phyloP scores from a whole-genome alignment of 2,113 vertebrate species.

The Stegastes partitus region DNA sequence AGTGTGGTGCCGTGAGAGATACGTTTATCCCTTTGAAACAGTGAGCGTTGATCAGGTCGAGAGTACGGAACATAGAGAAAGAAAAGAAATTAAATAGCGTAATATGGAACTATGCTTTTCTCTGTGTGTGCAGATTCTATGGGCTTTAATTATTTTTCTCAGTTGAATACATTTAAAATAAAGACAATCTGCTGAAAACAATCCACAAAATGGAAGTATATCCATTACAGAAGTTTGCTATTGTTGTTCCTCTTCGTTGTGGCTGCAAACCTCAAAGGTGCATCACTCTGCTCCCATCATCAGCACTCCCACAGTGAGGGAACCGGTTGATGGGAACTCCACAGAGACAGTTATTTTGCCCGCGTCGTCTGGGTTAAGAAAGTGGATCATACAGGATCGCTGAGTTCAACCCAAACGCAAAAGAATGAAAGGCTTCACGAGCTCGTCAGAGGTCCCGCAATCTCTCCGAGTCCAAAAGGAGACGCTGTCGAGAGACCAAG shows the following conservation, averaged over 20 bases:
- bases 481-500: constrained; percentile 20
- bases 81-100: constrained; percentile 58
- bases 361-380: constrained; percentile 25
- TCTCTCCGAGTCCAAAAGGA: constrained; percentile 29
- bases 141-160: constrained; percentile 60
- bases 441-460: constrained; percentile 20
- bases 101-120: constrained; percentile 41
- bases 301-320: constrained; percentile 14
- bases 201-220: constrained; percentile 45
- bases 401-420: constrained; percentile 44
- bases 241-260: constrained; percentile 44
- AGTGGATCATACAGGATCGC: constrained; percentile 44
- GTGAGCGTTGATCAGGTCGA: constrained; percentile 50
- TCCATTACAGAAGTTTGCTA: constrained; percentile 28
- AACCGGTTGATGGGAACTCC: constrained; percentile 33
- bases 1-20: constrained; percentile 34
- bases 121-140: constrained; percentile 67
- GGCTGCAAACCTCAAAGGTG: constrained; percentile 10
- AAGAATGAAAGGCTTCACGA: constrained; percentile 3
- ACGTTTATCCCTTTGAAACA: constrained; percentile 51
- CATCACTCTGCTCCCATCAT: constrained; percentile 52
- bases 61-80: constrained; percentile 40
- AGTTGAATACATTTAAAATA: constrained; percentile 55
- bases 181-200: constrained; percentile 53
- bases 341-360: constrained; percentile 29